These are phyloP conservation scores for Drosophila rhopaloa DNA, from an alignment of 1,140 invertebrate species.

Conservation along the genomic window DNA sequence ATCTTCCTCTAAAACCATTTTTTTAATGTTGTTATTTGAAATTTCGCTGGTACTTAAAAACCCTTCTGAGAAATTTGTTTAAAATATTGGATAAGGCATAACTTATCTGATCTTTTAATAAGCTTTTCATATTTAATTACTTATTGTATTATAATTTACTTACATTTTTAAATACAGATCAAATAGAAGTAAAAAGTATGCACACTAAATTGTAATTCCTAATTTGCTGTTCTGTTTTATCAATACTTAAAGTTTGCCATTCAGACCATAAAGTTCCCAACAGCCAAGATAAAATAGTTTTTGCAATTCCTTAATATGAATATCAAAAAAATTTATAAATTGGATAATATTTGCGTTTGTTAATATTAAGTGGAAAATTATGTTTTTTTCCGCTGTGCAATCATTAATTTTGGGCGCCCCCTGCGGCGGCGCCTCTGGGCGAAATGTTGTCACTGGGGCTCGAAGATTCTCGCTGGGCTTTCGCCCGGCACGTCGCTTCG, in stretches of 20 bases:
- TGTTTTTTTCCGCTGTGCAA: conserved; percentile 6
- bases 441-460: conserved; percentile 40
- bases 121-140: no score
- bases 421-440: conserved; percentile 40
- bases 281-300: not conserved
- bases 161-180: not conserved
- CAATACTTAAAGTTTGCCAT: not conserved
- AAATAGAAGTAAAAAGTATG: not conserved
- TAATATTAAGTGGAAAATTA: conserved; percentile 3
- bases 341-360: not conserved
- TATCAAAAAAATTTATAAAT: not conserved
- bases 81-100: no score
- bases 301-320: not conserved
- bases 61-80: no score
- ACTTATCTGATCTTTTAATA: no score
- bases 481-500: conserved; percentile 50
- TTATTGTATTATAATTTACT: no score
- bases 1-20: no score
- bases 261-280: not conserved
- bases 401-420: conserved; percentile 7
- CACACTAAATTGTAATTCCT: no score
- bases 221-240: no score
- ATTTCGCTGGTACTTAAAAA: no score
- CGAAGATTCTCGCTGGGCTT: conserved; percentile 51
- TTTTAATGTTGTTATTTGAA: no score